phyloP scores from a whole-genome alignment of 1,140 invertebrate genomes.

The Bemisia tabaci region DNA sequence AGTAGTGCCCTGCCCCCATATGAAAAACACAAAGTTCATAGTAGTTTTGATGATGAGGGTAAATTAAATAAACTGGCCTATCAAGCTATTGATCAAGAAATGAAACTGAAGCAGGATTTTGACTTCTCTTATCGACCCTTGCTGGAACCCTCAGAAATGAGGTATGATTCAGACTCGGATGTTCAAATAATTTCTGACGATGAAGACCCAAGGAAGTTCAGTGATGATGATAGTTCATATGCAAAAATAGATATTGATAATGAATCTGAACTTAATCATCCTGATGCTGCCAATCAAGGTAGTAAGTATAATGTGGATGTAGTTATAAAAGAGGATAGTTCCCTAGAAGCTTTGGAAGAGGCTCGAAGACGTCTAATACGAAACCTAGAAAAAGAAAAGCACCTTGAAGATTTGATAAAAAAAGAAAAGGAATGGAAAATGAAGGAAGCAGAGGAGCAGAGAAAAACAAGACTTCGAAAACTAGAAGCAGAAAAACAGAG shows the following conservation, averaged over 20 bases:
- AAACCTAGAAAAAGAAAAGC: background rate
- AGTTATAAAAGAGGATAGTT: background rate
- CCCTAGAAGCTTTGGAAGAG: background rate
- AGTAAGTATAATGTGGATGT: background rate
- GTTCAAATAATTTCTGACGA: conserved; percentile 5
- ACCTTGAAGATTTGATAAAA: background rate
- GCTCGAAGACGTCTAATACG: background rate
- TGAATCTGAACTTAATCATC: conserved; percentile 4
- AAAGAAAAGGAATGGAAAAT: background rate
- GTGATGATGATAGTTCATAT: conserved; percentile 15
- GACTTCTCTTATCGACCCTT: background rate
- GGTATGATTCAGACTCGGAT: background rate
- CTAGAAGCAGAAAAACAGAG: background rate
- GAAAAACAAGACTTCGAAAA: background rate
- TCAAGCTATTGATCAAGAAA: conserved; percentile 38
- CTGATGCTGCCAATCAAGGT: conserved; percentile 1
- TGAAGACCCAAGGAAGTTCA: conserved; percentile 4
- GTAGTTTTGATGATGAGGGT: conserved; percentile 49
- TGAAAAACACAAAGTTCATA: conserved; percentile 17
- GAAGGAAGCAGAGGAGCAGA: background rate
- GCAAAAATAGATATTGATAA: conserved; percentile 23
- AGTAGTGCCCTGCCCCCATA: conserved; percentile 12
- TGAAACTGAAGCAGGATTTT: conserved; percentile 15
- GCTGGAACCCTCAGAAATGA: background rate
- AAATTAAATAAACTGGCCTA: conserved; percentile 38